A percentile compares a stretch with the other conserved stretches of the same genome.
Evolutionary conservation across 2,888 invertebrate species (phyloP).

Genomic region (Eilema sororculum): DNA sequence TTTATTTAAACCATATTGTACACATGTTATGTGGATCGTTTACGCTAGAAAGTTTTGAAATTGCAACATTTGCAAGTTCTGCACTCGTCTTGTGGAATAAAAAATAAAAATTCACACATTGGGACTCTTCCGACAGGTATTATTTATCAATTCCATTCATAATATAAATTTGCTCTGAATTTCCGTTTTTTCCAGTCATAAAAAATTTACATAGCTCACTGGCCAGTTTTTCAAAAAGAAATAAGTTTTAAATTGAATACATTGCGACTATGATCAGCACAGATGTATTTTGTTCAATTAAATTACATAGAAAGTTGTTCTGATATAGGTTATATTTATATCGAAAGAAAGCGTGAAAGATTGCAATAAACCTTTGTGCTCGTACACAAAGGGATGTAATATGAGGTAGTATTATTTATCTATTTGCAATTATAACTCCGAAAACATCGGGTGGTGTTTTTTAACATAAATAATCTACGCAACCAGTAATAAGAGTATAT

Average conservation of each 20-base stretch:
- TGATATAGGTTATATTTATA: neutral
- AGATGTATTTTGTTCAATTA: constrained; percentile 10
- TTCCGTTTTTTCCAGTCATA: constrained; percentile 43
- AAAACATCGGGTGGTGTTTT: neutral
- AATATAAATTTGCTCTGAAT: constrained; percentile 50
- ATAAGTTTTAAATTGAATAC: neutral
- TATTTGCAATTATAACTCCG: neutral
- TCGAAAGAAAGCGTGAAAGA: constrained; percentile 3
- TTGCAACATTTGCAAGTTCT: constrained; percentile 25
- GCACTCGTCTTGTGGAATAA: constrained; percentile 35
- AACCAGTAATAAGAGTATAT: too few relatives aligned
- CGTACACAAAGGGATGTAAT: neutral
- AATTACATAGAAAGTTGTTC: constrained; percentile 7
- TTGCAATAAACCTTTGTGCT: neutral
- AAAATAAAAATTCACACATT: constrained; percentile 27
- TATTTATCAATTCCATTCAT: constrained; percentile 48
- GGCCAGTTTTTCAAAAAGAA: constrained; percentile 8
- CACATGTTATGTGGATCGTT: constrained; percentile 29
- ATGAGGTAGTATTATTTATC: neutral
- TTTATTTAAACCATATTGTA: constrained; percentile 25
- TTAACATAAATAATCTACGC: neutral
- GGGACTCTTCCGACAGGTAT: constrained; percentile 39
- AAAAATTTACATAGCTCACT: constrained; percentile 20
- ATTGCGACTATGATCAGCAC: neutral
- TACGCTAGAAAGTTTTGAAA: constrained; percentile 25